Evolutionary conservation across 2,113 vertebrate genomes (phyloP), one percentile per base, ranked within the genome.

Genomic region (Oreochromis aureus): DNA sequence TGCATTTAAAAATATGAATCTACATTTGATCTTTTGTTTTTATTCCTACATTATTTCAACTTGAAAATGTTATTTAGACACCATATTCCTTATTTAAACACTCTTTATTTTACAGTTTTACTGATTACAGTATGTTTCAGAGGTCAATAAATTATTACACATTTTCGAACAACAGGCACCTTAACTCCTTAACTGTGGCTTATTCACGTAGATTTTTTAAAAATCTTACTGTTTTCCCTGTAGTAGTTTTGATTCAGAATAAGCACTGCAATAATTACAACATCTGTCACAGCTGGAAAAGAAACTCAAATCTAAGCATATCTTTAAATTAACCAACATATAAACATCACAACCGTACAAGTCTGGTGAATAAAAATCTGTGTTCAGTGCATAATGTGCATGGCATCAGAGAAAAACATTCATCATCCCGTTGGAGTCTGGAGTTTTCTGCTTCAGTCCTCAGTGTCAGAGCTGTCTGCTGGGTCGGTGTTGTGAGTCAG

Each of bases 401-500:
- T 95, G 93, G 92, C 94, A 91, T 94, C 92, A 22, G 87, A 88
- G 89, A 86, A 93, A 92, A 89, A 96, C 94, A 96, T 97, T 96
- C 96, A 93, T 93, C 85, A 73, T 83, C 76, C 83, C 22, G 69
- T 83, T 86, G 82, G 34, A 66, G 61, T 48, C 55, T 32, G 16
- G 58, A 30, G 82, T 18, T 32, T 5, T 54, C 66, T 19, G 39
- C 76, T 7, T 97, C 89, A 97, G 89, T 96, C 96, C 58, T 97
- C 97, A 0, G 93, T 93, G 91, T 96, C 97, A 4, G 96, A 97
- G 89, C 94, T 95, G 84, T 97, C 96, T 6, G 94, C 94, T 3
- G 95, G 92, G 5, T 97, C 97, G 0, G 96, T 96, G 95, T 97
- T 97, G 91, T 97, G 96, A 5, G 96, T 96, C 89, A 97, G 94